Conservation (phyloP, 2,113 vertebrate genomes). For the Chascanopsetta lugubris region DNA sequence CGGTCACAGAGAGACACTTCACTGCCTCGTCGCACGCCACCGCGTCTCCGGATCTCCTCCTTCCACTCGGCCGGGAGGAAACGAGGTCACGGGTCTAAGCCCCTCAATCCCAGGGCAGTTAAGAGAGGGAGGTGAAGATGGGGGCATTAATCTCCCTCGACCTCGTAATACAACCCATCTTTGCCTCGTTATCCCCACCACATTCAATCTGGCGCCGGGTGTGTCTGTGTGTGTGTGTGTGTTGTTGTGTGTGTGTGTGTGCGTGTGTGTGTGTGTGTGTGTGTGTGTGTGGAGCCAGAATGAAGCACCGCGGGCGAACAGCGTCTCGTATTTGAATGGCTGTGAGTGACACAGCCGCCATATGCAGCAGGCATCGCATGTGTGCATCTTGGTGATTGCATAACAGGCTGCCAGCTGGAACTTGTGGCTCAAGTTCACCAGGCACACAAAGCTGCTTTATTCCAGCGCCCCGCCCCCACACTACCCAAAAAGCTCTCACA, state of each 20-base stretch:
- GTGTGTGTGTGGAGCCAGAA: constrained; percentile 15
- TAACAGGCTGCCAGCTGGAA: constrained; percentile 74
- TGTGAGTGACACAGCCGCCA: constrained; percentile 23
- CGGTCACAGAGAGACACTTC: neutral
- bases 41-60: constrained; percentile 3
- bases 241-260: neutral
- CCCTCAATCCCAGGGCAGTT: constrained; percentile 47
- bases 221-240: constrained; percentile 23
- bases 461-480: constrained; percentile 48
- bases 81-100: constrained; percentile 71
- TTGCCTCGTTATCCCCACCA: constrained; percentile 22
- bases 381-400: constrained; percentile 54
- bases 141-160: constrained; percentile 60
- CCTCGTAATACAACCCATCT: constrained; percentile 42
- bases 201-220: constrained; percentile 38
- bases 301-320: constrained; percentile 19
- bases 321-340: constrained; percentile 4
- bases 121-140: constrained; percentile 58
- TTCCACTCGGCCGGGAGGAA: constrained; percentile 47
- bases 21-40: neutral
- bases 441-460: constrained; percentile 80
- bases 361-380: constrained; percentile 22
- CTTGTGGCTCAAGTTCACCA: constrained; percentile 68
- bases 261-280: constrained; percentile 25
- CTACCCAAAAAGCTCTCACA: constrained; percentile 33